Conservation (phyloP, 2,113 vertebrate genomes). For the Onychostoma macrolepis region DNA sequence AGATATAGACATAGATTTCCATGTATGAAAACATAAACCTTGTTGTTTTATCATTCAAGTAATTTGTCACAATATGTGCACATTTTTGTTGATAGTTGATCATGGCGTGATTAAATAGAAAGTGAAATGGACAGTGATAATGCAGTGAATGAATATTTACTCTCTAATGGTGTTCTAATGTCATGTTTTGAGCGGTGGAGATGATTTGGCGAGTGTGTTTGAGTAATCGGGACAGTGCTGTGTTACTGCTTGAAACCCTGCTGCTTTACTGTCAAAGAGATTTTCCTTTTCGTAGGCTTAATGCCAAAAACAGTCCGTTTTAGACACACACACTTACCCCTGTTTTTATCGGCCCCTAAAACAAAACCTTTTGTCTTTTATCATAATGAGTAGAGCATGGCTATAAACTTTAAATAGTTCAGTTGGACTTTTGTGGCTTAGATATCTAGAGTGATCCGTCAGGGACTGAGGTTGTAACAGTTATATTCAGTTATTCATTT, state of each 20-base stretch:
- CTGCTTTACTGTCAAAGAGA: conserved; percentile 63
- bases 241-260: conserved; percentile 53
- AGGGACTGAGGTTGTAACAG: background rate
- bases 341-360: conserved; percentile 69
- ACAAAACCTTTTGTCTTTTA: conserved; percentile 41
- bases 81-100: conserved; percentile 20
- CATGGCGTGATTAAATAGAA: conserved; percentile 31
- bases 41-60: conserved; percentile 16
- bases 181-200: conserved; percentile 21
- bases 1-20: background rate
- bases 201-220: conserved; percentile 63
- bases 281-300: conserved; percentile 50
- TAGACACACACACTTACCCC: conserved; percentile 13
- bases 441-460: background rate
- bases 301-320: conserved; percentile 43
- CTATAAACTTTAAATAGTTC: conserved; percentile 43
- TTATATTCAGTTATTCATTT: conserved; percentile 32
- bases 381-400: conserved; percentile 30
- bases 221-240: conserved; percentile 66
- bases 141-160: conserved; percentile 2
- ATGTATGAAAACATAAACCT: conserved; percentile 20
- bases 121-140: conserved; percentile 16
- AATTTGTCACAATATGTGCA: background rate
- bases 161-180: background rate
- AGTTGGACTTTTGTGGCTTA: conserved; percentile 31